phyloP scores from a whole-genome alignment of 2,113 vertebrate species.

The Amazona guildingii region DNA sequence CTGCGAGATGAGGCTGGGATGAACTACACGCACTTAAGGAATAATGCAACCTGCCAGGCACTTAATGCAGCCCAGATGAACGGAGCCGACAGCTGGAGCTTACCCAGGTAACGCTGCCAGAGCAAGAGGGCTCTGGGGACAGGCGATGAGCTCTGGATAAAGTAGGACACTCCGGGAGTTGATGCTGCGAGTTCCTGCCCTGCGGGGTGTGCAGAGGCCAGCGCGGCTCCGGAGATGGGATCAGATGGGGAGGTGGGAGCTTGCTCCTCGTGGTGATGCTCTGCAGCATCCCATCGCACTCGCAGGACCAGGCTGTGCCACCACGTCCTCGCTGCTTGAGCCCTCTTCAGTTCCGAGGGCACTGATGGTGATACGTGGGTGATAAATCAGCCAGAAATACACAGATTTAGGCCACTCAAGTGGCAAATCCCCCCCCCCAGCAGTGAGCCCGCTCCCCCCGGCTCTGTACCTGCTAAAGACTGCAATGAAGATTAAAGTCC shows the following conservation, averaged over 20 bases:
- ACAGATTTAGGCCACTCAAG: neutral
- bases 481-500: neutral
- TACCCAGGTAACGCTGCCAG: neutral
- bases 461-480: neutral
- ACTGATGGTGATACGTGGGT: fast-evolving
- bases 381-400: neutral
- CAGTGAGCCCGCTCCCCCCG: fast-evolving
- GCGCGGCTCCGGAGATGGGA: neutral
- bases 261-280: fast-evolving
- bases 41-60: neutral
- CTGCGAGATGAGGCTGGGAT: neutral
- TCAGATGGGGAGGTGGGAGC: neutral
- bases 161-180: neutral
- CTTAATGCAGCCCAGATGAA: neutral
- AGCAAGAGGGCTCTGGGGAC: neutral
- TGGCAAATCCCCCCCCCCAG: neutral
- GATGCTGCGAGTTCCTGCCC: neutral
- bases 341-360: neutral
- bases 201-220: neutral
- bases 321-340: neutral
- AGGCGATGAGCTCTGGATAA: neutral
- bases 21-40: neutral
- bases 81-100: neutral
- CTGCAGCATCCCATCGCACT: neutral
- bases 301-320: neutral